Conservation (phyloP, 2,888 invertebrate species). For the Diaperis boleti region DNA sequence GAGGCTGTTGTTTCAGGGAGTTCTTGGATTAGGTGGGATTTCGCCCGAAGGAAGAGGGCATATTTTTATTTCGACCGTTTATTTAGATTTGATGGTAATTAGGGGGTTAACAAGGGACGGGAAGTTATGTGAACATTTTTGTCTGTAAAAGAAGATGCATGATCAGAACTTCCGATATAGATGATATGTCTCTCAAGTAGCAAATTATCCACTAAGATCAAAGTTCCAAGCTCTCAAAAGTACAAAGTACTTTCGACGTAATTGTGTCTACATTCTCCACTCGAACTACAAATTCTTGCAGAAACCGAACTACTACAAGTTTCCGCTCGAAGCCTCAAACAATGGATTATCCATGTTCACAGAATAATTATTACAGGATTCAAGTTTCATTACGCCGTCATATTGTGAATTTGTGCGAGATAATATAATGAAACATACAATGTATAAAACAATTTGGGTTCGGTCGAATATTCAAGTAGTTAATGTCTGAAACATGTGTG, state of each 20-base stretch:
- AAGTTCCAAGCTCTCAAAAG: neutral
- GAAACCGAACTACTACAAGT: neutral
- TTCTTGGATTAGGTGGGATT: slow-evolving; percentile 10
- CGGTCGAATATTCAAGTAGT: neutral
- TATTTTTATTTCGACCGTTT: slow-evolving; percentile 29
- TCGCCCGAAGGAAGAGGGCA: neutral
- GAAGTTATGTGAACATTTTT: slow-evolving; percentile 6
- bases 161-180: too few relatives aligned
- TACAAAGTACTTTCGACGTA: neutral
- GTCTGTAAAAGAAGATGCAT: too few relatives aligned
- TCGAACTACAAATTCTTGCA: too few relatives aligned
- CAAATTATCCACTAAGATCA: neutral
- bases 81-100: slow-evolving; percentile 23
- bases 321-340: neutral
- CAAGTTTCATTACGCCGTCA: slow-evolving; percentile 5
- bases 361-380: slow-evolving; percentile 1
- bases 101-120: slow-evolving; percentile 7
- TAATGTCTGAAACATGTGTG: slow-evolving; percentile 13
- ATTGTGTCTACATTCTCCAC: too few relatives aligned
- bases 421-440: neutral
- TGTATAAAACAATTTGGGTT: slow-evolving; percentile 2
- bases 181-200: too few relatives aligned
- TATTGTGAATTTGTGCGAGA: slow-evolving; percentile 6
- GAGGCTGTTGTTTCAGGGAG: slow-evolving; percentile 34
- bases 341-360: neutral